Evolutionary conservation across 2,797 vertebrate genomes (phyloP).

Genomic region (Chloroceryle inda): DNA sequence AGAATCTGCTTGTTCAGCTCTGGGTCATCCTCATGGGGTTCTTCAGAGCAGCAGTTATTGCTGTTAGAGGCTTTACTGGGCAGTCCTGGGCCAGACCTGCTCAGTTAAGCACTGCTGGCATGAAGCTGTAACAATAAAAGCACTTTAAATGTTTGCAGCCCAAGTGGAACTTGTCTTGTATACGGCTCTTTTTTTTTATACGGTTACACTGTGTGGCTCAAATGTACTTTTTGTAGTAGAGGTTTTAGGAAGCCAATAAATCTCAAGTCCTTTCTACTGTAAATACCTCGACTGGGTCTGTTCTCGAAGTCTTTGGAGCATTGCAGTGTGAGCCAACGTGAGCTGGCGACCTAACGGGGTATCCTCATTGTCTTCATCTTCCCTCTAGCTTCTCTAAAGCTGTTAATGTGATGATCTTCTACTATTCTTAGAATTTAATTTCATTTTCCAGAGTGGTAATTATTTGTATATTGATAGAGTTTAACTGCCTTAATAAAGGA

Average conservation of each 20-base stretch:
- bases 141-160: background rate
- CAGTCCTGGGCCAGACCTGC: background rate
- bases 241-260: background rate
- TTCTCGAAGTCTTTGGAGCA: fast-evolving
- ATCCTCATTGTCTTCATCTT: background rate
- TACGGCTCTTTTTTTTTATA: background rate
- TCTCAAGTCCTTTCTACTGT: background rate
- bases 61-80: background rate
- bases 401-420: background rate
- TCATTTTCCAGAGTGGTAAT: constrained; percentile 43
- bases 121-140: background rate
- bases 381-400: constrained; percentile 5
- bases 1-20: background rate
- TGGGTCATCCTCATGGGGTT: too few species aligned
- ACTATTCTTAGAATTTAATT: constrained; percentile 19
- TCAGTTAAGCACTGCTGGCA: fast-evolving
- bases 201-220: background rate
- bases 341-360: background rate
- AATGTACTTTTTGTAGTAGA: background rate
- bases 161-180: background rate
- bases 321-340: background rate
- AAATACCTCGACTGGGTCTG: background rate
- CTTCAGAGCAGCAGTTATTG: fast-evolving
- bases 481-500: constrained; percentile 65
- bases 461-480: constrained; percentile 38